Base-by-base conservation (phyloP, 92 coral and sea anemone species). In the Metridium senile region DNA sequence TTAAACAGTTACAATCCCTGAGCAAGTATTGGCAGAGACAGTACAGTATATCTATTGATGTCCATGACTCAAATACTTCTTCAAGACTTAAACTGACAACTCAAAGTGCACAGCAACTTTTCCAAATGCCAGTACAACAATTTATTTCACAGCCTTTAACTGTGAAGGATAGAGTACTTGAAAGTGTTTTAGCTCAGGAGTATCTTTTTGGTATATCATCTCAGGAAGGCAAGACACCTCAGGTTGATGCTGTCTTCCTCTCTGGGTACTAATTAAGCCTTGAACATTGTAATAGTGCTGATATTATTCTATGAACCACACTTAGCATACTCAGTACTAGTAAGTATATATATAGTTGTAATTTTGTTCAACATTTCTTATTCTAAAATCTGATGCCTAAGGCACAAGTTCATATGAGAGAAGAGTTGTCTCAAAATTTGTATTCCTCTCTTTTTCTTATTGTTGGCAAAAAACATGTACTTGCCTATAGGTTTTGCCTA, bases 121-220 rank as follows among this genome's bases (percentile, higher is more conserved):
- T 94, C 52, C 97, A 91, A 70, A 71, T 89, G 62, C 83, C 90
- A 2, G 77, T 83, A 16, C 33, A 78, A 35, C 98, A 94, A 76
- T 89, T 94, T 81, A 93, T 81, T 16, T 74, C 63, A 66, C 91
- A 83, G 17, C 84, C 79, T 35, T 58, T 39, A 29, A 71, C 57
- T 16, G 52, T 17, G n/a, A 83, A 58, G 35, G 85, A 85, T 28
- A 90, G 87, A 54, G 73, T 89, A 58, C 80, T 92, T n/a, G 94
- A 91, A 71, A 89, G 93, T 28, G 72, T 87, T 17, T 56, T 94
- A 29, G 97, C 90, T 61, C 97, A 89, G 67, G 93, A 94, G 71
- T 91, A 84, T 72, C 34, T 81, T 53, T 85, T 86, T 75, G 97
- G 98, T 16, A 64, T 94, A 72, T 89, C 97, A 58, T 75, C 69